Evolutionary conservation across 2,113 vertebrate species (phyloP).

Genomic region (Dasypus novemcinctus): DNA sequence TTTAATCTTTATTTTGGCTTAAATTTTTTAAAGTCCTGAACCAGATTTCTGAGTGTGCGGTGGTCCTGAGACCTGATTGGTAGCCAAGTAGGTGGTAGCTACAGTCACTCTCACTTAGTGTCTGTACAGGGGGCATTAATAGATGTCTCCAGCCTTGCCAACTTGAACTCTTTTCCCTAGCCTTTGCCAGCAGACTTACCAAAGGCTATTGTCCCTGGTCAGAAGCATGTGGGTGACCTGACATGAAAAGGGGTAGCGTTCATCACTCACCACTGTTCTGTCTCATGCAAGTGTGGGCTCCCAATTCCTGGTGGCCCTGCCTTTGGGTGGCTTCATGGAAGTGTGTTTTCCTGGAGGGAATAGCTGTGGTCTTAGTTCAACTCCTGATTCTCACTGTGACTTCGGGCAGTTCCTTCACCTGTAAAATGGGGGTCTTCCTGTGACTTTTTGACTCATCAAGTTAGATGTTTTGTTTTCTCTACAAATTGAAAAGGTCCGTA

Average conservation of each 20-base stretch:
- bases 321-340: not conserved
- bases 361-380: not conserved
- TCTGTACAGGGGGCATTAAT: not conserved
- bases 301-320: not conserved
- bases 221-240: not conserved
- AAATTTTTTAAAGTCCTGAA: not conserved
- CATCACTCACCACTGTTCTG: not conserved
- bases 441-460: not conserved
- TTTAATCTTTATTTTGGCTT: conserved; percentile 29
- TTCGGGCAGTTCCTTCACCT: not conserved
- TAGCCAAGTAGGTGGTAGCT: not conserved
- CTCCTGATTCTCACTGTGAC: not conserved
- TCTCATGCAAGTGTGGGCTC: not conserved
- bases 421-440: not conserved
- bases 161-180: not conserved
- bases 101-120: not conserved
- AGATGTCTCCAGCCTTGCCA: not conserved
- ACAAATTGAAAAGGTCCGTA: not conserved
- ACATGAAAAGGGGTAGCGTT: no score
- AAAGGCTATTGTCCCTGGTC: not conserved
- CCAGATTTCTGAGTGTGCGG: not conserved
- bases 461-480: not conserved
- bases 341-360: not conserved
- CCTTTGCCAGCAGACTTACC: not conserved
- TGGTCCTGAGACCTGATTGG: not conserved